Base-by-base conservation (phyloP, 2,888 invertebrate species). In the Catotricha subobsoleta region DNA sequence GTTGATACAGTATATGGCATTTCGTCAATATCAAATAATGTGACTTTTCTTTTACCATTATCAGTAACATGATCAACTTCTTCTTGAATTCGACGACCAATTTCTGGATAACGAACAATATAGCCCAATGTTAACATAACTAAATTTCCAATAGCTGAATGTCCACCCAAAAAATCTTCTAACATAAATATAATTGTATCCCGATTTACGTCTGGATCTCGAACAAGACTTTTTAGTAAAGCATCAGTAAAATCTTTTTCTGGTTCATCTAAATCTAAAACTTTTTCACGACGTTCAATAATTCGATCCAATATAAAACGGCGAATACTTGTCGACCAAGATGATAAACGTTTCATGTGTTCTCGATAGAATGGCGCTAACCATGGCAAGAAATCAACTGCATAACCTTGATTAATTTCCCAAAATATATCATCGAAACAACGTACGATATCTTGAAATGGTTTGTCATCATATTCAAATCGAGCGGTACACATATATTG, bases 371-470 rank as follows among this genome's bases (percentile, higher is more conserved):
- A 72, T 0, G 82, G 82, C 1, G 72, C 64, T 0, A 88, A 58
- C 78, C 81, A 84, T 0, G 88, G 88, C 18, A 90, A 54, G 52
- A 88, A 88, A 52, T 90, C 90, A 0, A 87, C 72, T 0, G 83
- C 80, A 56, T 84, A 86, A 0, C 86, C 86, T 51, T 84, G 83
- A 57, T 88, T 90, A 47, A 90, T 86, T 54, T 88, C 87, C 79
- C 82, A 86, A 64, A 90, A 90, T 39, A 90, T 84, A 50, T 81
- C 78, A 51, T 88, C 88, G 56, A 87, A 88, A 43, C 68, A 70
- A 19, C 74, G 65, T 0, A 83, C 80, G 6, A 79, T 68, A 43
- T 67, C 66, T 37, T 67, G 64, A 62, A 86, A 88, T 15, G 74
- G 74, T 0, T 52, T 43, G 48, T 87, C 81, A 12, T 74, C 67